Base-by-base conservation (phyloP, 2,113 vertebrate species). In the Myrmecophaga tridactyla region DNA sequence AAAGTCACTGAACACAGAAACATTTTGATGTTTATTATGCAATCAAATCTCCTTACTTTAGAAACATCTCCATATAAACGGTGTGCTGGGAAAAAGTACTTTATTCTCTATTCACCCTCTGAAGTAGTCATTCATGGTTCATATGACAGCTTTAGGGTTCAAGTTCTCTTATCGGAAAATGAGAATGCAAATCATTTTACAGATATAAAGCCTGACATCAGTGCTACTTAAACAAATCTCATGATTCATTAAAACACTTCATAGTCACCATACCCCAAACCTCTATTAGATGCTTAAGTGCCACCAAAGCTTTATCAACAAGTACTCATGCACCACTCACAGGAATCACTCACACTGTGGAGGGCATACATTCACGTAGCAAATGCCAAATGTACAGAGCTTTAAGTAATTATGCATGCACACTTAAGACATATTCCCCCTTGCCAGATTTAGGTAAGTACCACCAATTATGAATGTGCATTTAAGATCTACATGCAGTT, bases 231-330 rank as follows among this genome's bases (percentile, higher is more conserved):
- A 51, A 82, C 94, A 93, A 96, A 92, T 86, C 67, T 96, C 89
- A 75, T 82, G 94, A 95, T 96, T 97, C 96, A 96, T 97, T 97
- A 97, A 95, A 96, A 91, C 86, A 94, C 91, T 98, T 92, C 96
- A 97, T 70, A 92, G 89, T 86, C 78, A 90, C 86, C 80, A 41
- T 83, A 87, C 48, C 78, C 89, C 83, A 67, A 91, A 95, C 77
- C 82, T 95, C 89, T 80, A 90, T 97, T 95, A 95, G 80, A 51
- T 91, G 63, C 85, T 97, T 89, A 96, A 97, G 96, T 95, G 86
- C 41, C 36, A 60, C 90, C 51, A 58, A 89, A 95, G 89, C 92
- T 82, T 94, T 89, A 89, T 96, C 73, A 92, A 83, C 67, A 92
- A 89, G 72, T 65, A 83, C 86, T 95, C 73, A 95, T 17, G 12